These are phyloP conservation scores for Phalacrocorax brasilianus DNA, from an alignment of 2,113 vertebrate genomes.

Conservation along the genomic window DNA sequence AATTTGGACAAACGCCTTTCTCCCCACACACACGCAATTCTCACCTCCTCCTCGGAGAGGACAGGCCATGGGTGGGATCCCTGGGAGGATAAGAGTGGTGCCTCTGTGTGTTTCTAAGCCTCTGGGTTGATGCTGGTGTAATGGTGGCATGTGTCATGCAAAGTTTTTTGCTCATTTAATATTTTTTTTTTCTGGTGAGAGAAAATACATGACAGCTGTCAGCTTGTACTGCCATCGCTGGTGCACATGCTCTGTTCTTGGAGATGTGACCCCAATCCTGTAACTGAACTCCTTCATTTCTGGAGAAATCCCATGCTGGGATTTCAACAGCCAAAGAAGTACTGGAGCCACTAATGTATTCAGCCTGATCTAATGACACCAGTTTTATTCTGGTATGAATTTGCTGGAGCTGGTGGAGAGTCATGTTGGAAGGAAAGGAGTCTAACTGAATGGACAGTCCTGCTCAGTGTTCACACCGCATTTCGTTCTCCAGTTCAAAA, in stretches of 20 bases:
- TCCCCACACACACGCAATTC: not conserved
- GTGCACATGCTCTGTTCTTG: not conserved
- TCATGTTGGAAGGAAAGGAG: not conserved
- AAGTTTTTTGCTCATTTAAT: not conserved
- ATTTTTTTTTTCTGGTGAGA: not conserved
- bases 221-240: not conserved
- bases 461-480: not conserved
- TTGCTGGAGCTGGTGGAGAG: not conserved
- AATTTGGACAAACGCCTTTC: conserved; percentile 17
- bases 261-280: not conserved
- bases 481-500: not conserved
- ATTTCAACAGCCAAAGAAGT: not conserved
- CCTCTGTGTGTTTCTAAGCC: not conserved
- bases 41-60: not conserved
- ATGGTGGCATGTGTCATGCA: not conserved
- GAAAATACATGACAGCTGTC: not conserved
- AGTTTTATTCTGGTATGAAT: not conserved
- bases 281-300: not conserved
- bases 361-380: not conserved
- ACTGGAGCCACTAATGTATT: not conserved
- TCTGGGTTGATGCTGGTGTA: not conserved
- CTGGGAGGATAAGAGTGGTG: not conserved
- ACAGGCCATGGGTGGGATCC: not conserved
- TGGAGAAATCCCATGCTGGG: not conserved
- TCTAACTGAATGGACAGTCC: not conserved